Evolutionary conservation across 2,797 vertebrate species (phyloP).

Genomic region (Scyliorhinus canicula): DNA sequence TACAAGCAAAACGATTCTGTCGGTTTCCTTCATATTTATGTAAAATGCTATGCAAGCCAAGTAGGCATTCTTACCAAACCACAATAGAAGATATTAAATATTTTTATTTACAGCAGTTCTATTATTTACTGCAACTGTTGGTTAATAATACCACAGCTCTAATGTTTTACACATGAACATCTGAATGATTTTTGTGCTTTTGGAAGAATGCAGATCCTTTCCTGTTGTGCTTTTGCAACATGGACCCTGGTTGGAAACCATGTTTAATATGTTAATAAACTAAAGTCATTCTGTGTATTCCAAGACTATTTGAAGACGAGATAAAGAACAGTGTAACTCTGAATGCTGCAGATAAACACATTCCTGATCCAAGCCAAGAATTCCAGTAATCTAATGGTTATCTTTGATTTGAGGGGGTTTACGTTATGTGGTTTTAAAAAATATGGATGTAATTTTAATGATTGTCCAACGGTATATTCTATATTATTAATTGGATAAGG

Average conservation of each 20-base stretch:
- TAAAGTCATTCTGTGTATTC: background rate
- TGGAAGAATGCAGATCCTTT: background rate
- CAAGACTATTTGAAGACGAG: background rate
- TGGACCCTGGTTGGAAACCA: background rate
- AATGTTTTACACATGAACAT: conserved; percentile 8
- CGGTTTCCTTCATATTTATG: background rate
- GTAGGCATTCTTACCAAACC: background rate
- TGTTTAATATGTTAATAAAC: conserved; percentile 16
- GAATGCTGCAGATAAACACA: background rate
- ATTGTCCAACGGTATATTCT: background rate
- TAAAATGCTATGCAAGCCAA: background rate
- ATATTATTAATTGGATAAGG: background rate
- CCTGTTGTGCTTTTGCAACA: background rate
- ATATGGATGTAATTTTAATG: background rate
- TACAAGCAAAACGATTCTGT: background rate
- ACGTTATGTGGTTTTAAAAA: conserved; percentile 9
- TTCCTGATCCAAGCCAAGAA: conserved; percentile 25
- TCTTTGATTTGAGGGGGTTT: background rate
- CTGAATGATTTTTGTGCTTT: background rate
- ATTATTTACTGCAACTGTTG: background rate
- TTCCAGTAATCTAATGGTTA: background rate
- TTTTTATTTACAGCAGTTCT: background rate
- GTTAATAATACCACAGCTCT: background rate
- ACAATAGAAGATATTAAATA: background rate
- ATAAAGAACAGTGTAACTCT: background rate